Evolutionary conservation across 2,797 vertebrate genomes (phyloP).

Genomic region (Gymnothorax javanicus): DNA sequence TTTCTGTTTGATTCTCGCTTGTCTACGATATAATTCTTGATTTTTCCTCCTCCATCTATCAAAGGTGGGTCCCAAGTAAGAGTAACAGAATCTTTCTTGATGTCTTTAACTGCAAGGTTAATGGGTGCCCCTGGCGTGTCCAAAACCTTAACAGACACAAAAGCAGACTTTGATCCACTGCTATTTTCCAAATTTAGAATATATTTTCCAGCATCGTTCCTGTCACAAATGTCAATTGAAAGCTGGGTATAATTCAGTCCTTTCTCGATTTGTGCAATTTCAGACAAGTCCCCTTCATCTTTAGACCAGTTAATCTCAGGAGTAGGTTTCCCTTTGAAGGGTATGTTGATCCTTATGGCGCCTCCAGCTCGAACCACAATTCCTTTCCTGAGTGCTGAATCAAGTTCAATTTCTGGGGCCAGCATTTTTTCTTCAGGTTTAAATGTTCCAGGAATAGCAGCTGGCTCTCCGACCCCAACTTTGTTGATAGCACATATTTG

Average conservation of each 20-base stretch:
- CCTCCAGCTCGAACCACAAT: conserved; percentile 90
- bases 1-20: conserved; percentile 95
- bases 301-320: conserved; percentile 94
- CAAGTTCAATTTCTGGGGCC: conserved; percentile 91
- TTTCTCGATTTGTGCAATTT: conserved; percentile 87
- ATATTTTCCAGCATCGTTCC: conserved; percentile 84
- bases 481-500: conserved; percentile 94
- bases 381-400: conserved; percentile 93
- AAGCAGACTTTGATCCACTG: conserved; percentile 92
- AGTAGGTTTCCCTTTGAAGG: conserved; percentile 90
- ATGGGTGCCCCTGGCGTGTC: conserved; percentile 93
- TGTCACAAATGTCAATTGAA: conserved; percentile 91
- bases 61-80: conserved; percentile 92
- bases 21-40: conserved; percentile 96
- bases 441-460: conserved; percentile 83
- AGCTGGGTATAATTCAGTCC: conserved; percentile 86
- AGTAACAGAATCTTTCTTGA: conserved; percentile 87
- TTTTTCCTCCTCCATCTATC: conserved; percentile 93
- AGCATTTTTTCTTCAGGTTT: conserved; percentile 92
- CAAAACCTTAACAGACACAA: conserved; percentile 93
- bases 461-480: conserved; percentile 89
- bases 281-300: conserved; percentile 88
- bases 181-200: conserved; percentile 91
- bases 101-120: conserved; percentile 88
- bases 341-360: conserved; percentile 89